phyloP scores from a whole-genome alignment of 2,113 vertebrate genomes.

The Lycaon pictus region DNA sequence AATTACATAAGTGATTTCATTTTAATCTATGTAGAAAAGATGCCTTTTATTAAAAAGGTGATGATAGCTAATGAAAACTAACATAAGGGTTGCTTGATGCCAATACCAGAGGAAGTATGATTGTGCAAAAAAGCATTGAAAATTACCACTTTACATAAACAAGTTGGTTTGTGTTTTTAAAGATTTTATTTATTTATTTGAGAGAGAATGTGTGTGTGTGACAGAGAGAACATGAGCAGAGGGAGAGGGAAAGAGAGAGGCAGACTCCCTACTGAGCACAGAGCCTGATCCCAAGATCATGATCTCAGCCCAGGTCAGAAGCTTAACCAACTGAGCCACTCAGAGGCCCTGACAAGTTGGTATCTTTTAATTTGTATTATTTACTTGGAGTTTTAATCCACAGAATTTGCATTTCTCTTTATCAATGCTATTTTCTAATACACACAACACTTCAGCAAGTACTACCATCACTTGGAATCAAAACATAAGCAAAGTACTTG shows the following conservation, averaged over 20 bases:
- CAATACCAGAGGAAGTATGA: not conserved
- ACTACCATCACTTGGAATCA: not conserved
- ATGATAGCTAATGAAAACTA: not conserved
- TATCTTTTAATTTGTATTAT: not conserved
- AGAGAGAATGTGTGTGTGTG: not conserved
- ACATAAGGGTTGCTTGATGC: not conserved
- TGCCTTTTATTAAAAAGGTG: slow-evolving; percentile 28
- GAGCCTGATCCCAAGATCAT: not conserved
- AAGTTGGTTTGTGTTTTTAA: not conserved
- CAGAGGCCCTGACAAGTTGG: not conserved
- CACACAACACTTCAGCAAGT: not conserved
- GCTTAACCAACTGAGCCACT: not conserved
- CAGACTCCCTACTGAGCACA: not conserved
- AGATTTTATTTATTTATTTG: not conserved
- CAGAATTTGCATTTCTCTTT: not conserved
- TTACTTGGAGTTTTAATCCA: not conserved
- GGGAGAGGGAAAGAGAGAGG: not conserved
- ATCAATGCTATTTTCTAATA: not conserved
- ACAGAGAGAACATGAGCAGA: not conserved
- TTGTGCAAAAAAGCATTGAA: not conserved
- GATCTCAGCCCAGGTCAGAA: not conserved
- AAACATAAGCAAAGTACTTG: not conserved
- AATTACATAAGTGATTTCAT: slow-evolving; percentile 55
- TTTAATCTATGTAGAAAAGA: not conserved
- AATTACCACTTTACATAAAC: not conserved